Evolutionary conservation across 2,113 vertebrate species (phyloP).

Genomic region (Abramis brama): DNA sequence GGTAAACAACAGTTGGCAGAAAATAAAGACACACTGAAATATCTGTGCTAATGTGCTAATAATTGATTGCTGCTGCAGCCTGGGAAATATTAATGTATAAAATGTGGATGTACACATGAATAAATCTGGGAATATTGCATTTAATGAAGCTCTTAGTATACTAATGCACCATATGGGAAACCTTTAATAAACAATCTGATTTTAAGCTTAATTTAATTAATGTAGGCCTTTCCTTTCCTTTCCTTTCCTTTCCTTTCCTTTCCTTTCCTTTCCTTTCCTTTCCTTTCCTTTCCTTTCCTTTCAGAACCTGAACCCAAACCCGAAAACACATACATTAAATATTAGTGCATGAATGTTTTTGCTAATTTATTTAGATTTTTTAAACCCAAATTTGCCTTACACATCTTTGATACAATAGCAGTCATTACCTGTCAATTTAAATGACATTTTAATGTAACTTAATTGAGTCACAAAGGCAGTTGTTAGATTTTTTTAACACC

Average conservation of each 20-base stretch:
- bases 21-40: slow-evolving; percentile 34
- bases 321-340: too few species aligned
- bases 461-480: background rate
- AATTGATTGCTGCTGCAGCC: slow-evolving; percentile 38
- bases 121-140: slow-evolving; percentile 20
- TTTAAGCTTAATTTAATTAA: background rate
- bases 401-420: background rate
- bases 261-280: background rate
- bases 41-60: slow-evolving; percentile 26
- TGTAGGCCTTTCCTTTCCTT: background rate
- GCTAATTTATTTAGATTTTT: background rate
- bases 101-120: slow-evolving; percentile 14
- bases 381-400: too few species aligned
- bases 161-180: slow-evolving; percentile 15
- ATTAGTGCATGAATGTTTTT: too few species aligned
- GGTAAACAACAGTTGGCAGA: slow-evolving; percentile 42
- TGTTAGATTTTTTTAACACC: background rate
- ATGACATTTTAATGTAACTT: background rate
- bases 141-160: slow-evolving; percentile 29
- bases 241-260: background rate
- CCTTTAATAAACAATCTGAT: slow-evolving; percentile 1
- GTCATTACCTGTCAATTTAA: background rate
- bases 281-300: background rate
- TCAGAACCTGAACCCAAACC: too few species aligned
- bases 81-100: background rate